These are phyloP conservation scores for Zosterops lateralis DNA, from an alignment of 2,113 vertebrate genomes.

Conservation along the genomic window DNA sequence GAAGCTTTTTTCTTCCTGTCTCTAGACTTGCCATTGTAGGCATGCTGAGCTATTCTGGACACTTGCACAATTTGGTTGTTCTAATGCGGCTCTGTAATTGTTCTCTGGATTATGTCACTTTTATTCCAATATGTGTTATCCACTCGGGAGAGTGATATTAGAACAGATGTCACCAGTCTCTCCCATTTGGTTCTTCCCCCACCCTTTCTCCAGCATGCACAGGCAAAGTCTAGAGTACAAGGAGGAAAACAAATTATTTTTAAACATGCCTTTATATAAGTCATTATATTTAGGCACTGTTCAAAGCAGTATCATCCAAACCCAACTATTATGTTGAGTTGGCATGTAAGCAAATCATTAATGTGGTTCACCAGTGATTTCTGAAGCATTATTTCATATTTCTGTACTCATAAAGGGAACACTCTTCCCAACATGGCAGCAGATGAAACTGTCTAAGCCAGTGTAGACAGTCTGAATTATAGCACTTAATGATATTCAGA, in stretches of 20 bases:
- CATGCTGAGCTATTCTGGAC: background rate
- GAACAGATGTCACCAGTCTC: background rate
- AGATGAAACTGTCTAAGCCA: slow-evolving; percentile 9
- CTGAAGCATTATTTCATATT: slow-evolving; percentile 47
- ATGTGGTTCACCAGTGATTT: slow-evolving; percentile 56
- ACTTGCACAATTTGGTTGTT: background rate
- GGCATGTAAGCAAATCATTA: slow-evolving; percentile 43
- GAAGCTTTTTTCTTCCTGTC: background rate
- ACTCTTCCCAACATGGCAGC: background rate
- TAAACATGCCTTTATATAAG: slow-evolving; percentile 14
- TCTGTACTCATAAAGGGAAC: slow-evolving; percentile 1
- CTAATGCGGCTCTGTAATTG: background rate
- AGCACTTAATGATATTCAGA: background rate
- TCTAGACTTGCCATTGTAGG: background rate
- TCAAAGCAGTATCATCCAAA: slow-evolving; percentile 48
- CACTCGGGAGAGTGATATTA: background rate
- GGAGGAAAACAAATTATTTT: slow-evolving; percentile 44
- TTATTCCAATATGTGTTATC: background rate
- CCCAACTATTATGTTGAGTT: slow-evolving; percentile 37
- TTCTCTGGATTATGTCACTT: background rate
- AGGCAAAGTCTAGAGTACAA: background rate
- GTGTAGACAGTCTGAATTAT: slow-evolving; percentile 24
- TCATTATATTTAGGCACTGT: slow-evolving; percentile 32
- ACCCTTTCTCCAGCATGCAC: background rate
- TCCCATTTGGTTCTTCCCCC: background rate